These are phyloP conservation scores for Actinemys pallida DNA, from an alignment of 2,113 vertebrate genomes.

Conservation along the genomic window DNA sequence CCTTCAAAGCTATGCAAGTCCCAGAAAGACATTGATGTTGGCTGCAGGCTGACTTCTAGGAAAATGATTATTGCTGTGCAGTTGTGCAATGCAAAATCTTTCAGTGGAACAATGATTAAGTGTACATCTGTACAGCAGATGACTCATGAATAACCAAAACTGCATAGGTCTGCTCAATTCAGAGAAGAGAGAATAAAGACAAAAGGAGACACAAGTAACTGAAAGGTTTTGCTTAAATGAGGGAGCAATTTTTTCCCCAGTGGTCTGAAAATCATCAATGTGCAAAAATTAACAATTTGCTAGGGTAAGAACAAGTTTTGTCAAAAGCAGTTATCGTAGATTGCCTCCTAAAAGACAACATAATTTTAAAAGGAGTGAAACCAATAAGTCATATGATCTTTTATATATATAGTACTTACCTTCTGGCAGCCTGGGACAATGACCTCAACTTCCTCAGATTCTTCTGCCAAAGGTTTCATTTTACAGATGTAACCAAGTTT, in stretches of 20 bases:
- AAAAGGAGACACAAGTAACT: accelerated
- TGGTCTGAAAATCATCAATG: background rate
- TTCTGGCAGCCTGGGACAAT: conserved; percentile 83
- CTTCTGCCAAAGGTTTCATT: conserved; percentile 81
- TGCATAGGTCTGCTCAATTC: background rate
- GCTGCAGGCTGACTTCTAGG: background rate
- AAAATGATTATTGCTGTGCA: accelerated
- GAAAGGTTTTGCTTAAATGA: background rate
- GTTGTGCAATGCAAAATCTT: accelerated
- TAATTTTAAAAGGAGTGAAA: background rate
- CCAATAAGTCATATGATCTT: accelerated
- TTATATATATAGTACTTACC: conserved; percentile 78
- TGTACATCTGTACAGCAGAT: no score
- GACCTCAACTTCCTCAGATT: conserved; percentile 62
- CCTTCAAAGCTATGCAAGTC: accelerated
- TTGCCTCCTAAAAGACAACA: background rate
- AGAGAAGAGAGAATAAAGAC: background rate
- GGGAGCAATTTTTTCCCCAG: background rate
- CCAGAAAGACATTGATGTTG: background rate
- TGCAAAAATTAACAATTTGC: background rate
- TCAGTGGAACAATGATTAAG: background rate
- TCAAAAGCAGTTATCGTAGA: background rate
- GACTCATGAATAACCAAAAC: background rate
- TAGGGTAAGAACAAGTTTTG: background rate
- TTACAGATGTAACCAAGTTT: conserved; percentile 90